Base-by-base conservation (phyloP, 2,888 invertebrate genomes). In the Himalopsyche anomala region DNA sequence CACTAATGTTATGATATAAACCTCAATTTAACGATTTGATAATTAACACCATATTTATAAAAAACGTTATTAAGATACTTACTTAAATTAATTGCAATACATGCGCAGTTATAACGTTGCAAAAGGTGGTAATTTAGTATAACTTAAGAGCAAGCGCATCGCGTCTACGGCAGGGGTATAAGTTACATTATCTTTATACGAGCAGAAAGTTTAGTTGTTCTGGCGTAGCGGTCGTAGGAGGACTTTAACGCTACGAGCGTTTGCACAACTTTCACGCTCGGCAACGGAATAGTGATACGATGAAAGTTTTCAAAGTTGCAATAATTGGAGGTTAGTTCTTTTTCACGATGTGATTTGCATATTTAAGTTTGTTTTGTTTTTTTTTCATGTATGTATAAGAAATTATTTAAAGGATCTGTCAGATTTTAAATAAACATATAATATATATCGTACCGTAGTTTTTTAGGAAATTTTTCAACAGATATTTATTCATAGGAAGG, bases 151-250 rank as follows among this genome's bases (percentile, higher is more conserved):
- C 62, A 62, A 62, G 62, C 62, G 62, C 62, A 62, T 51, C 51
- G 62, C 19, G 19, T 62, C 62, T 62, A 62, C 62, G 62, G 19
- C 62, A 19, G n/a, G 28, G 2, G 19, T 62, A 19, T 28, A 28
- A 6, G 62, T n/a, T 19, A 28, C 62, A 62, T n/a, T 62, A 62
- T 19, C 62, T 62, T 62, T 62, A 62, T 62, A 62, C 62, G 19
- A 62, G 62, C 15, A 51, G 62, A 62, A 62, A 62, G 62, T 62
- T 62, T 62, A 62, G 62, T 62, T 62, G 62, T n/a, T 62, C 62
- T 62, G 62, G 62, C 19, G 62, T 19, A 62, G 62, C 62, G 62
- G 19, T 28, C 28, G 62, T 62, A 62, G 62, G 19, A 62, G 62
- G 62, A 28, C 19, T 62, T 62, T 28, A 9, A 8, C 28, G 62